phyloP scores from a whole-genome alignment of 2,113 vertebrate genomes.

The Nipponia nippon region DNA sequence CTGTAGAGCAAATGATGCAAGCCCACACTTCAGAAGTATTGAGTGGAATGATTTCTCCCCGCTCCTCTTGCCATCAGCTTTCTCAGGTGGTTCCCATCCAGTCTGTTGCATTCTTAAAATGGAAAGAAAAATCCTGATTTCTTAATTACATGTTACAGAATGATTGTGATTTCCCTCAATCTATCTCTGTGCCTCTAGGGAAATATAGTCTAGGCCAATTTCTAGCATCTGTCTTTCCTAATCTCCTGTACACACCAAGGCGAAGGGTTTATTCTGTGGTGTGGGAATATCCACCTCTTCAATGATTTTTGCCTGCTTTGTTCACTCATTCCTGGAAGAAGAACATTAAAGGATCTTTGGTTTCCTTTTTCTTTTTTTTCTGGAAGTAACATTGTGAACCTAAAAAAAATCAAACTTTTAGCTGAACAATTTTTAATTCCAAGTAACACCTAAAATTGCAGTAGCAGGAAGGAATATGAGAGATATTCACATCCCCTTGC shows the following conservation, averaged over 20 bases:
- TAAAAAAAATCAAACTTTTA: not conserved
- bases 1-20: not conserved
- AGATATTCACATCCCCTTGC: not conserved
- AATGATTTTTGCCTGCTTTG: not conserved
- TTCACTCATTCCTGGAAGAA: not conserved
- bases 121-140: not conserved
- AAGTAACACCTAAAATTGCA: not conserved
- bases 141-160: conserved; percentile 13
- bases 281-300: not conserved
- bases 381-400: not conserved
- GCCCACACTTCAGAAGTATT: not conserved
- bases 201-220: conserved; percentile 60
- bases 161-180: conserved; percentile 54
- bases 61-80: not conserved
- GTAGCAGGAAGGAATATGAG: not conserved
- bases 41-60: not conserved
- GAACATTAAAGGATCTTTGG: not conserved
- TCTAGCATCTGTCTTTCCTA: conserved; percentile 37
- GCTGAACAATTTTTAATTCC: not conserved
- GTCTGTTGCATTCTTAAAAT: not conserved
- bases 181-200: conserved; percentile 20
- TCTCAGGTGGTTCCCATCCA: not conserved
- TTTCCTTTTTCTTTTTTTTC: not conserved
- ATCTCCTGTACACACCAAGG: conserved; percentile 11
- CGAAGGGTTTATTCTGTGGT: conserved; percentile 17